phyloP scores from a whole-genome alignment of 2,797 vertebrate genomes.

The Oreortyx pictus region DNA sequence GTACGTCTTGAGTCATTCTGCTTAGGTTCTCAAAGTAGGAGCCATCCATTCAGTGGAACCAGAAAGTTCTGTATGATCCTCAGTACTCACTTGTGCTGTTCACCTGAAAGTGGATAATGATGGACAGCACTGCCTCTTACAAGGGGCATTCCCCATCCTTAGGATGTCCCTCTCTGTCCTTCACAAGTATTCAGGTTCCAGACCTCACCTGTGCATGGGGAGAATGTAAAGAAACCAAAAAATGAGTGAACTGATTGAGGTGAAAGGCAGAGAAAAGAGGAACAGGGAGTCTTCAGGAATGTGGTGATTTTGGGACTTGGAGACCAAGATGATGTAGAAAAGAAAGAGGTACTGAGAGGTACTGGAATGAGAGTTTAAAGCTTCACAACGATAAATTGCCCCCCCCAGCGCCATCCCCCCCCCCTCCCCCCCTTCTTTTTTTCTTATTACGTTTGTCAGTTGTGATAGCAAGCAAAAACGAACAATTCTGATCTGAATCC shows the following conservation, averaged over 20 bases:
- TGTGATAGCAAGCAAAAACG: neutral
- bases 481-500: neutral
- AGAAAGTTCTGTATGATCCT: neutral
- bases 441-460: neutral
- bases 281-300: neutral
- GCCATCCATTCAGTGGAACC: neutral
- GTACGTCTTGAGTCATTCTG: neutral
- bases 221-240: neutral
- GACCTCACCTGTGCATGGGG: fast-evolving
- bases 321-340: neutral
- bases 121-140: neutral
- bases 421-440: neutral
- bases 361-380: neutral
- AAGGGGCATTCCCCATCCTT: neutral
- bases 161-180: neutral
- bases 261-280: neutral
- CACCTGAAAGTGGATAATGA: neutral
- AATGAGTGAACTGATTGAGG: neutral
- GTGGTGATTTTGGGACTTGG: neutral
- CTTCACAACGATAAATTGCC: neutral
- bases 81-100: neutral
- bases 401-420: fast-evolving
- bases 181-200: neutral
- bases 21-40: neutral
- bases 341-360: neutral